Evolutionary conservation across 92 coral and sea anemone genomes (phyloP).

Genomic region (Virgularia gustaviana): DNA sequence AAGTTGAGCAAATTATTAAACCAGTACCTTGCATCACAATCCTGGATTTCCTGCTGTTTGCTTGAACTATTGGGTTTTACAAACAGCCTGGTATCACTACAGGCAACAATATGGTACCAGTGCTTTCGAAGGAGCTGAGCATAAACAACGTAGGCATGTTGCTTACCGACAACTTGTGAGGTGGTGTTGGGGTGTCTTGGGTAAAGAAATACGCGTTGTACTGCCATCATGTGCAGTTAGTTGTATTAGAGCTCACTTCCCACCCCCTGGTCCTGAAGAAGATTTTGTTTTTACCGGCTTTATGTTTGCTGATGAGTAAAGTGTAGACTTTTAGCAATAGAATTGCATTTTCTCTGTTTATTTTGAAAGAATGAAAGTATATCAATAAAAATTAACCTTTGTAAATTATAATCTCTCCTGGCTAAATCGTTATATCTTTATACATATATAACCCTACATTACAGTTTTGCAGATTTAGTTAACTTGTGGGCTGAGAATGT

Average conservation of each 20-base stretch:
- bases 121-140: conserved; percentile 54
- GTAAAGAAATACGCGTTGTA: conserved; percentile 52
- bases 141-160: conserved; percentile 40
- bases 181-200: conserved; percentile 60
- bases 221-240: conserved; percentile 60
- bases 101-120: conserved; percentile 48
- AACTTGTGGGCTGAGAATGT: no score
- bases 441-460: no score
- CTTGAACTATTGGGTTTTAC: conserved; percentile 50
- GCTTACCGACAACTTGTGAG: conserved; percentile 51
- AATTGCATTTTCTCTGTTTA: no score
- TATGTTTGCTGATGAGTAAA: conserved; percentile 45
- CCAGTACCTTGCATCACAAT: conserved; percentile 41
- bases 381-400: no score
- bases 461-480: no score
- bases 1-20: not conserved
- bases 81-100: conserved; percentile 59
- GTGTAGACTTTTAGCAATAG: no score
- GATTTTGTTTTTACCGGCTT: conserved; percentile 56
- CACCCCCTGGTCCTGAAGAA: conserved; percentile 61
- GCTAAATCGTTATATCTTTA: no score
- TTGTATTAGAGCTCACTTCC: conserved; percentile 60
- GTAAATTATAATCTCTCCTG: no score
- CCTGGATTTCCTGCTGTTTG: conserved; percentile 58
- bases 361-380: no score